Base-by-base conservation (phyloP, 2,888 invertebrate genomes). In the Galeruca laticollis region DNA sequence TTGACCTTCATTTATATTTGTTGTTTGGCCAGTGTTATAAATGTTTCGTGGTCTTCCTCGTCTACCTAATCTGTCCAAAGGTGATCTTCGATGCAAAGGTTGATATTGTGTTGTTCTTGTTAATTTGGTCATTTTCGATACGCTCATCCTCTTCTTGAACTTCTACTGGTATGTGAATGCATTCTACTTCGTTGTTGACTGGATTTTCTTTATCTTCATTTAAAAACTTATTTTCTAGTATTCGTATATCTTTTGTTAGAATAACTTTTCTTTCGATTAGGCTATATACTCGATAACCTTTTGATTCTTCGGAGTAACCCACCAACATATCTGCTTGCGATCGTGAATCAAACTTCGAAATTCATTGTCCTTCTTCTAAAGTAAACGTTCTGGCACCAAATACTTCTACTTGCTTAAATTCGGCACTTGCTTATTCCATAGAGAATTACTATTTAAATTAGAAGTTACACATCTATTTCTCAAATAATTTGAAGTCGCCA, bases 251-350 rank as follows among this genome's bases (percentile, higher is more conserved):
- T n/a, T n/a, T n/a, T n/a, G n/a, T n/a, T n/a, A n/a, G n/a, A n/a
- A n/a, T n/a, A n/a, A 47, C 47, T 11, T 47, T 1, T 47, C 15
- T 47, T 11, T 8, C 47, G 13, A 11, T 11, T 47, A 15, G 10
- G 2, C 1, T 1, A 1, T 15, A 47, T 47, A 47, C 47, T 47
- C 47, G 47, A 47, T 47, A 47, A 47, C 1, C 47, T 47, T 47
- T 47, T 47, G 47, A 47, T 47, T 47, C 47, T 11, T 47, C 47
- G 10, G 47, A 47, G 13, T 47, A 47, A 47, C 47, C 47, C 5
- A 47, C 47, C 4, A 47, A 1, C 10, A 47, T 47, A 47, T n/a
- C 5, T 47, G 1, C 47, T 47, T 15, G 10, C 13, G 47, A 47
- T 13, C 47, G 47, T n/a, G 47, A n/a, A 47, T 11, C 47, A 47